These are phyloP conservation scores for Phalanger gymnotis DNA, from an alignment of 2,797 vertebrate genomes.

Conservation along the genomic window DNA sequence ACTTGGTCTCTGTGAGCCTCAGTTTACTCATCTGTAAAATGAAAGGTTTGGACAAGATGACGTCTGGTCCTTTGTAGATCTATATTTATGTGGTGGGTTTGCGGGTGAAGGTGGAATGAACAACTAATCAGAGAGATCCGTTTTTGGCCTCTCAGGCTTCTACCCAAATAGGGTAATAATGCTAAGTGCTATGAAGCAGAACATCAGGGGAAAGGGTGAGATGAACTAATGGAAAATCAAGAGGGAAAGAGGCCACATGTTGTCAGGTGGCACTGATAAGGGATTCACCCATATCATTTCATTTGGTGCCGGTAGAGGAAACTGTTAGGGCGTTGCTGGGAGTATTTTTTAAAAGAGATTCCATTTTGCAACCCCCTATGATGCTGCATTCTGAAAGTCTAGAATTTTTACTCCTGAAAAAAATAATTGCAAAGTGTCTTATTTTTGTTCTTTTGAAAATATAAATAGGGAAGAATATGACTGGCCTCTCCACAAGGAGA, in stretches of 20 bases:
- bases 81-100: not conserved
- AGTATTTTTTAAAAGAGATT: not conserved
- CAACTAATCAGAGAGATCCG: conserved; percentile 14
- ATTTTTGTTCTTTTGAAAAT: conserved; percentile 14
- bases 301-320: not conserved
- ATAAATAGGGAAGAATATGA: not conserved
- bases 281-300: conserved; percentile 17
- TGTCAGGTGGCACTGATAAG: conserved; percentile 8
- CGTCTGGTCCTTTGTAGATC: not conserved
- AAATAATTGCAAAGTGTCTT: conserved; percentile 35
- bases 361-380: not conserved
- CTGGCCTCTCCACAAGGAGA: not conserved
- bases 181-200: not conserved
- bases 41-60: not conserved
- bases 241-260: not conserved
- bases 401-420: conserved; percentile 49
- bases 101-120: not conserved
- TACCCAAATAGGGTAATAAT: conserved; percentile 24
- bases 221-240: not conserved
- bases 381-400: not conserved
- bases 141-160: not conserved
- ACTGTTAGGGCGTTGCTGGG: not conserved
- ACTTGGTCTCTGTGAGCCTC: conserved; percentile 42
- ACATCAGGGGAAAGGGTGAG: not conserved
- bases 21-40: not conserved